These are phyloP conservation scores for Chrysomela aeneicollis DNA, from an alignment of 2,888 invertebrate species.

Conservation along the genomic window DNA sequence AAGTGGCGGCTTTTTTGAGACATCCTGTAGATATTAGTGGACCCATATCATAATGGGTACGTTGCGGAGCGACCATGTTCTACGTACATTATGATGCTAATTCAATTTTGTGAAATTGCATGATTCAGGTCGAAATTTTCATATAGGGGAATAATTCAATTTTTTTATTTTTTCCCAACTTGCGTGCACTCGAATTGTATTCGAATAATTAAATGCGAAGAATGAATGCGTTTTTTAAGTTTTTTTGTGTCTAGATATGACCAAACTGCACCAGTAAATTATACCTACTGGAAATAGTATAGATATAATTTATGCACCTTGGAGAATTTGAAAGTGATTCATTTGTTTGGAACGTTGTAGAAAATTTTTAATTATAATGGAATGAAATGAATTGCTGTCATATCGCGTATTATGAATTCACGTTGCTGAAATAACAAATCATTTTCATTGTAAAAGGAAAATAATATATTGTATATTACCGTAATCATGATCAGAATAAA, in stretches of 20 bases:
- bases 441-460: too few species aligned
- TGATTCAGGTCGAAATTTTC: conserved; percentile 35
- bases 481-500: too few species aligned
- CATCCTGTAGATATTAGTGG: too few species aligned
- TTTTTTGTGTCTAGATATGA: conserved; percentile 46
- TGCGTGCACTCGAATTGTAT: conserved; percentile 53
- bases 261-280: conserved; percentile 45
- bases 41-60: too few species aligned
- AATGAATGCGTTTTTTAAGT: conserved; percentile 50
- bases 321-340: conserved; percentile 18
- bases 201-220: conserved; percentile 57
- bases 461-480: too few species aligned
- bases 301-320: conserved; percentile 34
- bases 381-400: background rate
- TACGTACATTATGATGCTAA: conserved; percentile 19
- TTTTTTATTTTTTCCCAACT: conserved; percentile 46
- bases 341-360: conserved; percentile 11
- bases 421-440: background rate
- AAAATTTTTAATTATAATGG: background rate
- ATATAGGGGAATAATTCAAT: conserved; percentile 41
- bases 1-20: too few species aligned
- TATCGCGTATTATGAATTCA: background rate
- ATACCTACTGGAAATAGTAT: conserved; percentile 42
- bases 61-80: too few species aligned
- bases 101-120: conserved; percentile 36